A percentile compares a stretch with the other conserved stretches of the same genome.
These are phyloP conservation scores for Chelon auratus DNA, from an alignment of 2,797 vertebrate genomes.

Conservation along the genomic window DNA sequence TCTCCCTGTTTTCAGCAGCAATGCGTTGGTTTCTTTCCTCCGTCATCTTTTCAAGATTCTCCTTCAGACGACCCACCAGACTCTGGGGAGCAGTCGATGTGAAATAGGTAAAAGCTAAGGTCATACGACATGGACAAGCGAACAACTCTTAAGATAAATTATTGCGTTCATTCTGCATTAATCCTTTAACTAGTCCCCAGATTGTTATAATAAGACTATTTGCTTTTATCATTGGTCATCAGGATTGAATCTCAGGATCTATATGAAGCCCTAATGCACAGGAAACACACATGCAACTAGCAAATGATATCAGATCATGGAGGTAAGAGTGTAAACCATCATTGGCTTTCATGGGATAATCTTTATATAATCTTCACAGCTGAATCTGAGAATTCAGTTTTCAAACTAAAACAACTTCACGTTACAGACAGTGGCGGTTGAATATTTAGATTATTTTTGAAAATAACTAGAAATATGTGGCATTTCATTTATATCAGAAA, in stretches of 20 bases:
- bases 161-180: background rate
- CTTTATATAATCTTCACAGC: no score
- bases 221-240: background rate
- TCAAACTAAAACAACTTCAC: no score
- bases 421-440: no score
- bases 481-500: background rate
- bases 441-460: no score
- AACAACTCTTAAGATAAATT: background rate
- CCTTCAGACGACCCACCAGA: constrained; percentile 92
- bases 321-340: no score
- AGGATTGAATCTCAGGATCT: background rate
- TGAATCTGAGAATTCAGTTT: no score
- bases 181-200: background rate
- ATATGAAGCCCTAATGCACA: no score
- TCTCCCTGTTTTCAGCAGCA: constrained; percentile 92
- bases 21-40: constrained; percentile 93
- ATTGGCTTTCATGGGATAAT: no score
- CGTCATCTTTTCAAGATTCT: constrained; percentile 96
- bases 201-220: background rate
- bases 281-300: no score
- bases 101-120: constrained; percentile 16
- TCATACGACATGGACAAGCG: background rate
- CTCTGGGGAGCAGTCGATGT: constrained; percentile 71
- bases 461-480: no score
- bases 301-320: no score